A percentile compares a stretch with the other conserved stretches of the same genome.
Evolutionary conservation across 2,888 invertebrate species (phyloP).

Genomic region (Apamea sordens): DNA sequence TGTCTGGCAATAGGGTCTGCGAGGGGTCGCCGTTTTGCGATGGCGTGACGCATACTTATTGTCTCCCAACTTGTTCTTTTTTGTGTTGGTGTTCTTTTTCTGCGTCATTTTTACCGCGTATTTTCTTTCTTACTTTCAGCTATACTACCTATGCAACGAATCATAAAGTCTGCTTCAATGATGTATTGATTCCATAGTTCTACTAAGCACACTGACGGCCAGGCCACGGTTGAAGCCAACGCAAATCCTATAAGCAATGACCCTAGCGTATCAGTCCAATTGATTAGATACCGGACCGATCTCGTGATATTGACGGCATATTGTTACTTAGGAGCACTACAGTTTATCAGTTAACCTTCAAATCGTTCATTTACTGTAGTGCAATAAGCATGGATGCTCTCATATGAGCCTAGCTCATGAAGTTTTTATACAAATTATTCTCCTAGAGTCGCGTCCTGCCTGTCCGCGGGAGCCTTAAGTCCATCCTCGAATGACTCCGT

Average conservation of each 20-base stretch:
- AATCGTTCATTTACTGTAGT: conserved; percentile 43
- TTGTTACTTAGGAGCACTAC: conserved; percentile 31
- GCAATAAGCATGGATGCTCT: neutral
- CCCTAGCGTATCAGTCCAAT: conserved; percentile 35
- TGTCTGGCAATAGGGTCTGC: too few species aligned
- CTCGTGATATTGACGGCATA: conserved; percentile 33
- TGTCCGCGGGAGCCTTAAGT: too few species aligned
- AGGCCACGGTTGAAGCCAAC: conserved; percentile 1
- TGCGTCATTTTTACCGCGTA: neutral
- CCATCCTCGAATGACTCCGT: neutral
- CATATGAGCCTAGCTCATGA: too few species aligned
- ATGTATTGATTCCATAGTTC: neutral
- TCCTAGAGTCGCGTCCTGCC: neutral
- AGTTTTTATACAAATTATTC: neutral
- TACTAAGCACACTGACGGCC: neutral
- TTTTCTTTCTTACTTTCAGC: neutral
- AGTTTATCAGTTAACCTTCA: conserved; percentile 33
- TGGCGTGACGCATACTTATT: neutral
- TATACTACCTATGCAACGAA: neutral
- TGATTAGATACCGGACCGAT: conserved; percentile 51
- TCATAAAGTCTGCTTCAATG: neutral
- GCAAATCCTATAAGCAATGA: conserved; percentile 47
- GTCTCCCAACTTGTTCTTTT: neutral
- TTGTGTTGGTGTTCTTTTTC: too few species aligned
- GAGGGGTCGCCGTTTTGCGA: too few species aligned